phyloP scores from a whole-genome alignment of 2,888 invertebrate species.

The Sepioteuthis lessoniana region DNA sequence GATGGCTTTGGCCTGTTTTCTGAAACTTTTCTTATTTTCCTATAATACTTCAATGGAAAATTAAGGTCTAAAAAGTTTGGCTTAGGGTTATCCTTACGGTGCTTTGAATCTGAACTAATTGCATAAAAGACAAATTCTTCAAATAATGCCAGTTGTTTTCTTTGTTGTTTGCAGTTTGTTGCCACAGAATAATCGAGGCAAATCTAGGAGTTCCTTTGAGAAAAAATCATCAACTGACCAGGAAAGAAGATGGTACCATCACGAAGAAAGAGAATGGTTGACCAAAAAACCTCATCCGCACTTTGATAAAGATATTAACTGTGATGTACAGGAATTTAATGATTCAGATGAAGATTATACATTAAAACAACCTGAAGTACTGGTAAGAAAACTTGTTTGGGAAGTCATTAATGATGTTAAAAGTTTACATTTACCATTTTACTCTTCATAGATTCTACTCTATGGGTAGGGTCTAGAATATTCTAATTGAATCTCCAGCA shows the following conservation, averaged over 20 bases:
- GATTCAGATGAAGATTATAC: not conserved
- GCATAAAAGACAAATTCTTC: not conserved
- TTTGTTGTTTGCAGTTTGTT: not conserved
- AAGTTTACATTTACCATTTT: too few relatives aligned
- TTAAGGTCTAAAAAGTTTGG: too few relatives aligned
- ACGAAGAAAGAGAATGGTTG: not conserved
- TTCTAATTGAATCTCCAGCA: too few relatives aligned
- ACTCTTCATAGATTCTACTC: too few relatives aligned
- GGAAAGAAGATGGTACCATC: not conserved
- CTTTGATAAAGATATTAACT: not conserved
- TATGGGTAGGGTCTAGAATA: too few relatives aligned
- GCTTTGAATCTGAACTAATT: too few relatives aligned
- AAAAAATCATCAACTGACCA: not conserved
- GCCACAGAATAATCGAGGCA: not conserved
- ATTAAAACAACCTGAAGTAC: constrained; percentile 11
- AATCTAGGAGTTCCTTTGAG: not conserved
- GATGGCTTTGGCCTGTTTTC: not conserved
- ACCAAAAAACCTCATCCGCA: not conserved
- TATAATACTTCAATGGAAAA: too few relatives aligned
- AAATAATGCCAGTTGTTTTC: not conserved
- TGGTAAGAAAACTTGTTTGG: too few relatives aligned
- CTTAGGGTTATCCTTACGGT: too few relatives aligned
- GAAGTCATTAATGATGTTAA: not conserved
- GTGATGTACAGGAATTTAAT: not conserved
- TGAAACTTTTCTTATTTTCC: too few relatives aligned